phyloP scores from a whole-genome alignment of 2,797 vertebrate species.

The Macropus fuliginosus region DNA sequence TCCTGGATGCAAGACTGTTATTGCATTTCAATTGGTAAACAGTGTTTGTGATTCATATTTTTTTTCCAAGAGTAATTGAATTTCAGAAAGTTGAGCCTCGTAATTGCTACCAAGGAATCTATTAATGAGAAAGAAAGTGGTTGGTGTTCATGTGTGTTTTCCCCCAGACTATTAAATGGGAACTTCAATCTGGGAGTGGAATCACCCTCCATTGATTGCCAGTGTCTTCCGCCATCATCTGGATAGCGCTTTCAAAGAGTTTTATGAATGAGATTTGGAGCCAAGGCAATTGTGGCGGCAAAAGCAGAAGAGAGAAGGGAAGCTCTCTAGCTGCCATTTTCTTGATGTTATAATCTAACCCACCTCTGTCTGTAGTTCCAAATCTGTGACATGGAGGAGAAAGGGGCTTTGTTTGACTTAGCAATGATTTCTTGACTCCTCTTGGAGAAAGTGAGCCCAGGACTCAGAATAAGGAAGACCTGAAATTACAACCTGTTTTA shows the following conservation, averaged over 20 bases:
- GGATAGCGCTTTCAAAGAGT: conserved; percentile 83
- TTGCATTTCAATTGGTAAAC: conserved; percentile 80
- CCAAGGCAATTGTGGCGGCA: conserved; percentile 83
- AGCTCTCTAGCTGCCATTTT: conserved; percentile 78
- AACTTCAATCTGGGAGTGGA: conserved; percentile 84
- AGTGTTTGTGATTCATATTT: conserved; percentile 81
- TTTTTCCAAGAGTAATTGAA: conserved; percentile 77
- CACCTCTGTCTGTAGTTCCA: conserved; percentile 80
- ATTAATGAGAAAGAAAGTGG: conserved; percentile 75
- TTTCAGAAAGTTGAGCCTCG: conserved; percentile 73
- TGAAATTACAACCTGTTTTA: not conserved
- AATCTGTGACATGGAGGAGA: conserved; percentile 45
- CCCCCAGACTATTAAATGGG: conserved; percentile 79
- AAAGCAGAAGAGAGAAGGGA: conserved; percentile 82
- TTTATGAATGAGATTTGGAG: conserved; percentile 87
- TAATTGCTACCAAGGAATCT: conserved; percentile 81
- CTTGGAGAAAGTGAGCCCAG: not conserved
- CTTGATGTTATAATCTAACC: conserved; percentile 82
- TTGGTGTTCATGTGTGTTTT: conserved; percentile 46
- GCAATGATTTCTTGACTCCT: not conserved
- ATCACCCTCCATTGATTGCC: conserved; percentile 86
- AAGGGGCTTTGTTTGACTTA: conserved; percentile 47
- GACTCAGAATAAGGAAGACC: not conserved
- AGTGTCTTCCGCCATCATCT: conserved; percentile 82
- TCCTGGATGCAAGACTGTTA: conserved; percentile 74